These are phyloP conservation scores for Streptopelia turtur DNA, from an alignment of 2,797 vertebrate species.

Conservation along the genomic window DNA sequence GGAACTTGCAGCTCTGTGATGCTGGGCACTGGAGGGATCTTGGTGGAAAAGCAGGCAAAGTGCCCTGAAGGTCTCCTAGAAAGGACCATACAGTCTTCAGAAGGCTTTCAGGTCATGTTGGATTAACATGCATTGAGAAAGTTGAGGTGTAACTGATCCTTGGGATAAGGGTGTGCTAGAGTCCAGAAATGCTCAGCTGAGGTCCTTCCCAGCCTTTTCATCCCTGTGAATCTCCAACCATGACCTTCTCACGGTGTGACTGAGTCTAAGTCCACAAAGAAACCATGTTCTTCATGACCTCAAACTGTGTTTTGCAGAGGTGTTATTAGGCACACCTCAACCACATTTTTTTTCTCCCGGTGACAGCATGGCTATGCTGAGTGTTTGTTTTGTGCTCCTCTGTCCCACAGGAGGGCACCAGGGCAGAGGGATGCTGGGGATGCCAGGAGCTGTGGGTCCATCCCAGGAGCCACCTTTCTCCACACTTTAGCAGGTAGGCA, in stretches of 20 bases:
- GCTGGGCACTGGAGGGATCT: accelerated
- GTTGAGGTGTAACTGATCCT: background rate
- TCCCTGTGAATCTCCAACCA: background rate
- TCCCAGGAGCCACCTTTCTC: background rate
- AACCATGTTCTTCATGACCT: background rate
- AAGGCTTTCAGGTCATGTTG: background rate
- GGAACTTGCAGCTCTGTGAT: background rate
- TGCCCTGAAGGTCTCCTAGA: background rate
- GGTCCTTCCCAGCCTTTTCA: background rate
- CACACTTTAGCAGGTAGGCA: background rate
- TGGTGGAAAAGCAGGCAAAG: background rate
- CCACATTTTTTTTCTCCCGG: background rate
- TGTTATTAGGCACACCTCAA: background rate
- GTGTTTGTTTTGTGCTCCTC: background rate
- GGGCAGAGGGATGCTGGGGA: background rate
- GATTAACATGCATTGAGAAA: background rate
- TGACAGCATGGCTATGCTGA: background rate
- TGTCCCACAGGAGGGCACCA: background rate
- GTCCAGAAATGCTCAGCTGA: background rate
- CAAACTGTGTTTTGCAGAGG: background rate
- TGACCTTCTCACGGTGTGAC: accelerated
- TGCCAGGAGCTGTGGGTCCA: background rate
- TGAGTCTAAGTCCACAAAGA: background rate
- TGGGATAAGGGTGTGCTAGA: background rate
- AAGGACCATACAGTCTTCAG: background rate